A percentile compares a stretch with the other conserved stretches of the same genome.
phyloP scores from a whole-genome alignment of 1,140 invertebrate species.

The Temnothorax curvispinosus region DNA sequence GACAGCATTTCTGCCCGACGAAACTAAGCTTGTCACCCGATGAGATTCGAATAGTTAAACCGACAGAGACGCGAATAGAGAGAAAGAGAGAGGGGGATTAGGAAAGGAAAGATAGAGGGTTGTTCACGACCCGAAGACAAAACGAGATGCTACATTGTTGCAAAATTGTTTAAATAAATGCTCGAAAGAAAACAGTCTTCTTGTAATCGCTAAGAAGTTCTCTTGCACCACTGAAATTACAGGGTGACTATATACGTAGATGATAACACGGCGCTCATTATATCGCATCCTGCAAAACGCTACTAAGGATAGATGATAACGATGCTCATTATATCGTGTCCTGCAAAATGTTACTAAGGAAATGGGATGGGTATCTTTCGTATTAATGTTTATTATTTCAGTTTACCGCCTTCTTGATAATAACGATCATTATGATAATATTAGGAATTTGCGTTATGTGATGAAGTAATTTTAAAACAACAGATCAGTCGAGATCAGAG shows the following conservation, averaged over 20 bases:
- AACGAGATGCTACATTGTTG: not conserved
- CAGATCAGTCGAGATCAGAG: not conserved
- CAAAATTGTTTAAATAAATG: constrained; percentile 20
- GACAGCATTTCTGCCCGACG: constrained; percentile 20
- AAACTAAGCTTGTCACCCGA: constrained; percentile 47
- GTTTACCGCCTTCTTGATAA: not conserved
- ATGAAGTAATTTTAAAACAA: not conserved
- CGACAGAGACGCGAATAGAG: not conserved
- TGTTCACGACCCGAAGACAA: not conserved
- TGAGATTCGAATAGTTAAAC: constrained; percentile 39
- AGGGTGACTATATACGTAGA: not conserved
- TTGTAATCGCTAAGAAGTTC: constrained; percentile 7
- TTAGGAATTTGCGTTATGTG: not conserved
- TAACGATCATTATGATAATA: not conserved
- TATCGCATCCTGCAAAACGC: not conserved
- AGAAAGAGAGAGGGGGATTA: not conserved
- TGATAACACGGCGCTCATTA: not conserved
- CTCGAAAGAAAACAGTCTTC: not conserved
- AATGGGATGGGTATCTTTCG: not conserved
- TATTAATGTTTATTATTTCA: not conserved
- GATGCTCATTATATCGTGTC: too few species aligned
- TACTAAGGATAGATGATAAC: not conserved
- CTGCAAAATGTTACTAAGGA: not conserved
- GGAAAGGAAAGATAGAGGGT: not conserved
- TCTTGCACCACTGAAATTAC: not conserved